Percentiles rank a stretch among this genome's conserved stretches.
Conservation (phyloP, 2,888 invertebrate genomes). For the Elaeidobius kamerunicus region DNA sequence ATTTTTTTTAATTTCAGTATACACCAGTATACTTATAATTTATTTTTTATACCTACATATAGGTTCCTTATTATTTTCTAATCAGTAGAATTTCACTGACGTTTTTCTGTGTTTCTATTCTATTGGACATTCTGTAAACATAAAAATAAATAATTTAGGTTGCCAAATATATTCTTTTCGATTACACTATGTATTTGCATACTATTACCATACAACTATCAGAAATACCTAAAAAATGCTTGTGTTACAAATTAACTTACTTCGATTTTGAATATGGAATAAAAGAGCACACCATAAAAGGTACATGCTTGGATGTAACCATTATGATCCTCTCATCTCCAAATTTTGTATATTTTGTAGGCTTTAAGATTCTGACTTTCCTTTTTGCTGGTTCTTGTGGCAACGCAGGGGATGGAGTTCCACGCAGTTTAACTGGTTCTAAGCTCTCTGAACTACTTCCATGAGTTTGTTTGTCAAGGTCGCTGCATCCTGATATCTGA, state of each 20-base stretch:
- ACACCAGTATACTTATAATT: too few relatives aligned
- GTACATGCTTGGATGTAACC: conserved; percentile 72
- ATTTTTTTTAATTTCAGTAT: too few relatives aligned
- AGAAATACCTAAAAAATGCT: background rate
- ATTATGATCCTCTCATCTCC: conserved; percentile 80
- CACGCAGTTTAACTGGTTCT: conserved; percentile 38
- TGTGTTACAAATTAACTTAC: too few relatives aligned
- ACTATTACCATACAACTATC: background rate
- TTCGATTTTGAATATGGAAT: conserved; percentile 68
- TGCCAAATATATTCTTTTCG: too few relatives aligned
- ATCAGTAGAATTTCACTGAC: too few relatives aligned
- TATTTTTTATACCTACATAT: too few relatives aligned
- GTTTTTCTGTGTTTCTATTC: too few relatives aligned
- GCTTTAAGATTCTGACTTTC: conserved; percentile 59
- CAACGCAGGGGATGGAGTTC: conserved; percentile 45
- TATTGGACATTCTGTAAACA: too few relatives aligned
- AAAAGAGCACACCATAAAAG: conserved; percentile 83
- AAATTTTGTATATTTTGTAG: conserved; percentile 62
- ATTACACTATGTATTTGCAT: too few relatives aligned
- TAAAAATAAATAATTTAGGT: too few relatives aligned
- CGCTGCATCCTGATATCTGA: conserved; percentile 52
- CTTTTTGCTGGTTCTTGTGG: conserved; percentile 54
- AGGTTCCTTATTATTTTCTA: too few relatives aligned
- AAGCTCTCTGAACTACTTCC: conserved; percentile 80
- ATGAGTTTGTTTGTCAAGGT: conserved; percentile 45